Base-by-base conservation (phyloP, 2,113 vertebrate species). In the Rhea americana region DNA sequence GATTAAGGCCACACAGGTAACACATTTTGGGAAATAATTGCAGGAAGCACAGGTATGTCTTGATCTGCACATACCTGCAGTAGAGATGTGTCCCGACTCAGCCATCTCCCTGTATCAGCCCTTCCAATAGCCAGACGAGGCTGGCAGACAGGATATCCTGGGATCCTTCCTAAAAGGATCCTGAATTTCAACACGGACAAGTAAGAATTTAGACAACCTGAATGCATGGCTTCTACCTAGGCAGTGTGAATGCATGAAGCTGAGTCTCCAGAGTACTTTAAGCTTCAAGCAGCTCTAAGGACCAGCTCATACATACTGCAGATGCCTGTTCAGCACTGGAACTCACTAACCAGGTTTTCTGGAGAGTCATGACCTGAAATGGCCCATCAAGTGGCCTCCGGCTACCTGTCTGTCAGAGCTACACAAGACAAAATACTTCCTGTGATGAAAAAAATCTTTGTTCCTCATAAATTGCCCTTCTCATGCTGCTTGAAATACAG, bases 171-270 rank as follows among this genome's bases (percentile, higher is more conserved):
- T 72, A 58, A 51, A 65, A 80, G 8, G 15, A 4, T 13, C 11
- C 26, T 56, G 30, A 18, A 3, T 73, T 80, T 85, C 82, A 65
- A 28, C 5, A 68, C 43, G 41, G 17, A 50, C 28, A 22, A 0
- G 0, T 1, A 67, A 50, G 37, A 75, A 63, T 51, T 63, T 32
- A 10, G 59, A 21, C 9, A 48, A 4, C 15, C 7, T 72, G 43
- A 89, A 55, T 26, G 87, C 55, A 71, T 2, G 2, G 7, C 22
- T 79, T 59, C 62, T 65, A 24, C 47, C 48, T 61, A 72, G 15
- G 47, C 3, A 39, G 0, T 1, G 4, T 1, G 7, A 35, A 45
- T 10, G 5, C 50, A 37, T 2, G 6, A 71, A 82, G 4, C 25
- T 53, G 11, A 6, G 12, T 72, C 66, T 55, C n/a, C 26, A 8